Evolutionary conservation across 1,140 invertebrate genomes (phyloP), one percentile per base, ranked within the genome.

Genomic region (Drosophila parvula): DNA sequence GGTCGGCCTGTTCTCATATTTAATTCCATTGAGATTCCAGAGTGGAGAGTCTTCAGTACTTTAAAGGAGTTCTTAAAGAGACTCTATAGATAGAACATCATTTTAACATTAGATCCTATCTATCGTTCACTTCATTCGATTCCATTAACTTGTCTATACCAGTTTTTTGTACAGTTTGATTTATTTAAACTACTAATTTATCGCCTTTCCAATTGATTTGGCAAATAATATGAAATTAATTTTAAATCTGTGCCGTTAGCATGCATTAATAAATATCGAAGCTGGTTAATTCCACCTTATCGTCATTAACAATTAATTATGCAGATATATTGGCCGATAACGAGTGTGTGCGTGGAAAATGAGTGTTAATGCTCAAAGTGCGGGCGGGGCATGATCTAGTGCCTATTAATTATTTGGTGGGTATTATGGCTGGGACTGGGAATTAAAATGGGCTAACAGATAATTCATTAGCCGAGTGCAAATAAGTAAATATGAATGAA

Each of bases 241-340:
- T 88, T 76, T 63, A 84, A 81, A 78, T 81, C 84, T 51, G 51
- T 48, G 34, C n/a, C 12, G 51, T 45, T 36, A 30, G 36, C 27
- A 32, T 36, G 65, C 67, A 74, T 81, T 79, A 78, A 88, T 82
- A 80, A 88, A 80, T 55, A 59, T 22, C 41, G 41, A 58, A 30
- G 64, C 69, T 51, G 38, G 79, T 82, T 79, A 88, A 86, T 86
- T 77, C 70, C 74, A 58, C 45, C 70, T 78, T 77, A 82, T 83
- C 70, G 53, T 65, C 62, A 83, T 88, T 83, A 88, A 88, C 83
- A 82, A 89, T 89, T 89, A 89, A 89, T 89, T 89, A 84, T 81
- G 64, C 76, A 62, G 77, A 88, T 78, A 84, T 62, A 75, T 60
- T 63, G 67, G 34, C 22, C 27, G 30, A 32, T 34, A 28, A 40